phyloP scores from a whole-genome alignment of 2,888 invertebrate genomes.

The Diarsia mendica region DNA sequence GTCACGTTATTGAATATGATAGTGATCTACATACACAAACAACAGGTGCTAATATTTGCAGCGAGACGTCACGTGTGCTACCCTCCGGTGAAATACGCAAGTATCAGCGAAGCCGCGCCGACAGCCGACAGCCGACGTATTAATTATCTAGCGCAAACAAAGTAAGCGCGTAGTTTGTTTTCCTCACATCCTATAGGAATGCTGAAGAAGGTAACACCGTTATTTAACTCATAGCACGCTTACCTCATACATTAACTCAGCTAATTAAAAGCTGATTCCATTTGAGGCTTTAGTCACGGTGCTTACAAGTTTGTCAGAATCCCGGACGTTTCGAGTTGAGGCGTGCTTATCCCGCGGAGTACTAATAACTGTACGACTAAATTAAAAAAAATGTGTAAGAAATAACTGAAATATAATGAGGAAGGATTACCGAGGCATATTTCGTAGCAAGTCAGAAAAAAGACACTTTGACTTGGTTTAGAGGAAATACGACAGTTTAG shows the following conservation, averaged over 20 bases:
- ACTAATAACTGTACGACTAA: not conserved
- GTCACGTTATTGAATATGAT: constrained; percentile 25
- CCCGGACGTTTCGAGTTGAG: not conserved
- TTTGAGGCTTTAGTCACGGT: not conserved
- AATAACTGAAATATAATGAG: not conserved
- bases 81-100: constrained; percentile 32
- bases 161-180: constrained; percentile 68
- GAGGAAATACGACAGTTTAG: not conserved
- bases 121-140: constrained; percentile 65
- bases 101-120: constrained; percentile 34
- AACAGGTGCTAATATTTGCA: constrained; percentile 43
- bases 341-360: not conserved
- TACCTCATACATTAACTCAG: not conserved
- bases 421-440: not conserved
- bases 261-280: not conserved
- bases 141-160: constrained; percentile 80
- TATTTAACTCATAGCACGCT: not conserved
- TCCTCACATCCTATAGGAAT: constrained; percentile 2
- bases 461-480: not conserved
- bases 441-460: not conserved
- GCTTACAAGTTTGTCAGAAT: not conserved
- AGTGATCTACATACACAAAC: constrained; percentile 43
- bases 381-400: not conserved
- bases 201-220: constrained; percentile 21
- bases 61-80: constrained; percentile 37